Evolutionary conservation across 2,888 invertebrate genomes (phyloP), one percentile per base, ranked within the genome.

Genomic region (Lasioglossum pauxillum): DNA sequence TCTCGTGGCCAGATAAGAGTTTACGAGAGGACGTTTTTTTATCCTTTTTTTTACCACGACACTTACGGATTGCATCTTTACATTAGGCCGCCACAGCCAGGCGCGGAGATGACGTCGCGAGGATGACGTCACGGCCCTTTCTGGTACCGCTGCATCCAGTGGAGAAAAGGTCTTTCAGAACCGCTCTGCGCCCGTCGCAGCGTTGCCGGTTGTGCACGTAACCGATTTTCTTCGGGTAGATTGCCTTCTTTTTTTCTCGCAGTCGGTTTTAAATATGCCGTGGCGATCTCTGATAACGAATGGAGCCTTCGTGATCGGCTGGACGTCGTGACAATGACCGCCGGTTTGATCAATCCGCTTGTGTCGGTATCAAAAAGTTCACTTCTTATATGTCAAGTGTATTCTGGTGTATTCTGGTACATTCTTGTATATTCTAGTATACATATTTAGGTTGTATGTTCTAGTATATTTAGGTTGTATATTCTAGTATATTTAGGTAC

Each of bases 51-150:
- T 67, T 81, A n/a, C 78, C 84, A 83, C 83, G 69, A 77, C 82
- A 85, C 80, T 41, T 69, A 81, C 86, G 82, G 82, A 90, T 90
- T 87, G 87, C 85, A 88, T 87, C 86, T 84, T 89, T 82, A 83
- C 75, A 86, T 86, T 76, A 71, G 75, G 78, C 76, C 72, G 78
- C 73, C 81, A 0, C 81, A 10, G 41, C 41, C 41, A 41, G 10
- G 41, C 57, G 76, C 78, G 75, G 10, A 74, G 72, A 77, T 91
- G 90, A 92, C 91, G 91, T 83, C 57, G 76, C 73, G 75, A 5
- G 74, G 72, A 76, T 92, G 90, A 92, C 91, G 92, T 92, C 91
- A 91, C 77, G 82, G 80, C 85, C 83, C 88, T 90, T 90, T 91
- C 86, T 86, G 89, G 78, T 84, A 83, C 78, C 84, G 75, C 85